phyloP scores from a whole-genome alignment of 2,113 vertebrate species.

The Hippocampus zosterae region DNA sequence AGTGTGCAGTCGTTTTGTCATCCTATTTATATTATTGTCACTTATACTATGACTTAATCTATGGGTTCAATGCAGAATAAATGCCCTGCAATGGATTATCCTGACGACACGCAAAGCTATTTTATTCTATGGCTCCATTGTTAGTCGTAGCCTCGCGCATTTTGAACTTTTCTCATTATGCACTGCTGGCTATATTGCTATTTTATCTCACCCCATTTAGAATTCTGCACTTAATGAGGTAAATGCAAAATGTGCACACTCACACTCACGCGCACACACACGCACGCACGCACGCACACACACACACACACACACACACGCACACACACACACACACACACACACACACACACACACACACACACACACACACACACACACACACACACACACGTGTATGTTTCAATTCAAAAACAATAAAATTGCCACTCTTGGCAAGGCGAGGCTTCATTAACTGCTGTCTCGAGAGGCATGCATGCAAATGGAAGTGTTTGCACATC shows the following conservation, averaged over 20 bases:
- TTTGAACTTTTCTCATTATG: conserved; percentile 27
- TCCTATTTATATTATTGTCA: conserved; percentile 8
- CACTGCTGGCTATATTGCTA: conserved; percentile 9
- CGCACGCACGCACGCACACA: conserved; percentile 4
- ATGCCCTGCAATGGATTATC: conserved; percentile 54
- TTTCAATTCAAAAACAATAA: conserved; percentile 35
- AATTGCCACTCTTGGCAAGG: conserved; percentile 49
- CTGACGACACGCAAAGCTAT: background rate
- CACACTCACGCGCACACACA: conserved; percentile 1
- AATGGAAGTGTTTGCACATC: conserved; percentile 64
- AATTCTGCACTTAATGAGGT: conserved; percentile 37
- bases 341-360: conserved; percentile 14
- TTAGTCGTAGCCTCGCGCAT: background rate
- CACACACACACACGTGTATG: conserved; percentile 13
- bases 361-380: conserved; percentile 9
- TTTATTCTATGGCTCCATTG: background rate
- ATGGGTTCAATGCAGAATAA: conserved; percentile 17
- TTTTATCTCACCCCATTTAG: conserved; percentile 19
- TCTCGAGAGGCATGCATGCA: conserved; percentile 58
- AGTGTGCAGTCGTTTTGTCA: background rate
- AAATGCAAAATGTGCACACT: conserved; percentile 21
- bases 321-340: conserved; percentile 21
- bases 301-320: conserved; percentile 8
- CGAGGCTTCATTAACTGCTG: conserved; percentile 57
- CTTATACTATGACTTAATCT: conserved; percentile 33